Evolutionary conservation across 2,888 invertebrate genomes (phyloP).

Genomic region (Synergus laeviventris): DNA sequence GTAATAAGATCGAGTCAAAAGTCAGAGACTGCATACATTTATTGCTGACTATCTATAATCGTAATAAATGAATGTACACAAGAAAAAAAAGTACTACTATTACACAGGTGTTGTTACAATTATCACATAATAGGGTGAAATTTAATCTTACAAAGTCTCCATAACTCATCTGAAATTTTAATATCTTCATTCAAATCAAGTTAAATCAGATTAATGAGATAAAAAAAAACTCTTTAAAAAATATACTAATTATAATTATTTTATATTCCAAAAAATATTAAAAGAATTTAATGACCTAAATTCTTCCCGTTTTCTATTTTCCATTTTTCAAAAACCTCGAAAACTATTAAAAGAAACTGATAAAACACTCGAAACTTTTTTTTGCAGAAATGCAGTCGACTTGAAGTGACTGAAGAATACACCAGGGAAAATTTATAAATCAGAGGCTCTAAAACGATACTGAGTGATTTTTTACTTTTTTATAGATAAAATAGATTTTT

Average conservation of each 20-base stretch:
- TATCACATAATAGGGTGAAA: neutral
- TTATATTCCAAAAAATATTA: too few relatives aligned
- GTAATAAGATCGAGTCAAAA: conserved; percentile 41
- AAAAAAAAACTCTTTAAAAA: too few relatives aligned
- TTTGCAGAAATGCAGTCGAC: neutral
- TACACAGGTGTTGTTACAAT: conserved; percentile 2
- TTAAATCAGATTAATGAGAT: too few relatives aligned
- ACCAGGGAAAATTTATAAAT: neutral
- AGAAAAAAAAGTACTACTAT: neutral
- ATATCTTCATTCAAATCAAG: neutral
- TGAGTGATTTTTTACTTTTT: neutral
- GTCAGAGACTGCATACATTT: conserved; percentile 45
- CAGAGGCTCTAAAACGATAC: neutral
- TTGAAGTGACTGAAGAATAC: neutral
- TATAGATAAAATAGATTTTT: neutral
- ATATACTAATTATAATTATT: too few relatives aligned
- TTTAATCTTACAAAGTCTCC: neutral
- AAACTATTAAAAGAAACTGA: neutral
- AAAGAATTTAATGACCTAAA: too few relatives aligned
- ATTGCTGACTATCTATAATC: conserved; percentile 9
- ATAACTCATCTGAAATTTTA: neutral
- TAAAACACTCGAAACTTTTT: neutral
- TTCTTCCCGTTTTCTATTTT: neutral
- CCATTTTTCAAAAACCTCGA: neutral
- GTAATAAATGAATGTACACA: neutral